These are phyloP conservation scores for Sylvilagus bachmani DNA, from an alignment of 2,113 vertebrate species.

Conservation along the genomic window DNA sequence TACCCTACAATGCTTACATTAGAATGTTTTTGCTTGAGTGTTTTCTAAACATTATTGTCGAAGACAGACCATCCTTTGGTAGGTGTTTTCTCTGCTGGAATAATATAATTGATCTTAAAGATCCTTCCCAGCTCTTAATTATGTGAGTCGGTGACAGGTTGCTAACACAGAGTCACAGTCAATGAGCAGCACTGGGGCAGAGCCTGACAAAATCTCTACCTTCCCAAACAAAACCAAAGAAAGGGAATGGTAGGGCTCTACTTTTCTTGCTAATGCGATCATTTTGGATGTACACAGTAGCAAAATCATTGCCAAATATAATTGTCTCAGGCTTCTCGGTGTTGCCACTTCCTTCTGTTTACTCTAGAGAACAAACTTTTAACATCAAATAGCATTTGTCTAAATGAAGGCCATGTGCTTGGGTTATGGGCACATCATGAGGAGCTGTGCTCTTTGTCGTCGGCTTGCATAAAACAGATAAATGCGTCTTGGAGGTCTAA, in stretches of 20 bases:
- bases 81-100: not conserved
- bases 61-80: not conserved
- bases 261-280: not conserved
- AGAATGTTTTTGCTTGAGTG: not conserved
- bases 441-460: fast-evolving
- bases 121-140: not conserved
- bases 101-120: not conserved
- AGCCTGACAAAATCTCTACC: not conserved
- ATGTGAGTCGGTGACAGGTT: not conserved
- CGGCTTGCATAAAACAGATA: fast-evolving
- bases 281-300: fast-evolving
- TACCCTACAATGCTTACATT: not conserved
- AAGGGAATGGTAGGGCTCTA: fast-evolving
- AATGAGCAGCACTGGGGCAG: not conserved
- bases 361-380: not conserved
- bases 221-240: not conserved
- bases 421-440: fast-evolving
- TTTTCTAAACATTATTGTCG: not conserved
- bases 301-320: not conserved
- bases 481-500: not conserved
- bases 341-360: not conserved
- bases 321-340: not conserved
- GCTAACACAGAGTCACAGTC: not conserved
- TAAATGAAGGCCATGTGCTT: not conserved
- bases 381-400: not conserved